Evolutionary conservation across 2,113 vertebrate species (phyloP).

Genomic region (Mandrillus leucophaeus): DNA sequence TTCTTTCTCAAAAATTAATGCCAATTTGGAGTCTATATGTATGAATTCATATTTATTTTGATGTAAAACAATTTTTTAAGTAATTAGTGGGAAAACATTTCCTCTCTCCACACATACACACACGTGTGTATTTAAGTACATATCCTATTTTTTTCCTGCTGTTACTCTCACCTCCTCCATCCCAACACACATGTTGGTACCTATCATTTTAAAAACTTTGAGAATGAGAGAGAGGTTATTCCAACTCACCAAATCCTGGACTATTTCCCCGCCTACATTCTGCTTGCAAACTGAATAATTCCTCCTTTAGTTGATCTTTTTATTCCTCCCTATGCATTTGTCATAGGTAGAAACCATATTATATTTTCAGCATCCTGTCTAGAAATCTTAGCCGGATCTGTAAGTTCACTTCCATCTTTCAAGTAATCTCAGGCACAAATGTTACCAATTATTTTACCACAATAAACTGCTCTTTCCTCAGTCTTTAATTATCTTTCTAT

Average conservation of each 20-base stretch:
- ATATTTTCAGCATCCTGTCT: background rate
- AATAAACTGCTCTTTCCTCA: background rate
- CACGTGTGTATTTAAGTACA: background rate
- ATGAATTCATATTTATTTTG: conserved; percentile 5
- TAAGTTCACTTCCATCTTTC: background rate
- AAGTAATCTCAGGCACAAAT: background rate
- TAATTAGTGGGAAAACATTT: background rate
- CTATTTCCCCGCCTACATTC: background rate
- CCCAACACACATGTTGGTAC: background rate
- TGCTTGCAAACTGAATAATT: background rate
- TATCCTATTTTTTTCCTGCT: background rate
- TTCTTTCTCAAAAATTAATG: background rate
- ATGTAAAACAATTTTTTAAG: background rate
- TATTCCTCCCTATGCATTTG: background rate
- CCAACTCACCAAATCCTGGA: background rate
- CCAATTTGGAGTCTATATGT: background rate
- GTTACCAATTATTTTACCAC: background rate
- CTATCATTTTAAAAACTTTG: background rate
- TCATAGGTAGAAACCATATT: background rate
- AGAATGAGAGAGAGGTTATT: background rate
- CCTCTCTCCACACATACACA: background rate
- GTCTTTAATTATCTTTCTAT: background rate
- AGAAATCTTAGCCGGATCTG: background rate
- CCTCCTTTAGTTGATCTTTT: background rate
- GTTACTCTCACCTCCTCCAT: background rate